phyloP scores from a whole-genome alignment of 2,888 invertebrate genomes.

The Hermaeophaga mercurialis region DNA sequence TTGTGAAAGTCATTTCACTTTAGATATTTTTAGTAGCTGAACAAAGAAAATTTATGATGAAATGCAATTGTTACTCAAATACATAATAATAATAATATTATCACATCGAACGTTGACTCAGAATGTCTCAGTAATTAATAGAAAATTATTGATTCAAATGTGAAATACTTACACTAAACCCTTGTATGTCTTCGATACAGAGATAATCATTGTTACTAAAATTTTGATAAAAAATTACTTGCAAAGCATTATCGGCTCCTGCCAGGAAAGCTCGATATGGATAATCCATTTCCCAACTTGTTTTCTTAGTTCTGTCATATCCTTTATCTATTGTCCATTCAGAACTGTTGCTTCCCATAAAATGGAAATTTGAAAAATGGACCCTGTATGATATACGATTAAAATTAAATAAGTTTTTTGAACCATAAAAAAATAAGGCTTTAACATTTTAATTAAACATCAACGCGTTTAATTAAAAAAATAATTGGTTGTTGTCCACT shows the following conservation, averaged over 20 bases:
- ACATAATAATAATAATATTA: too few species aligned
- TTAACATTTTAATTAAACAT: too few species aligned
- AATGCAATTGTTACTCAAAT: too few species aligned
- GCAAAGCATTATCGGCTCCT: slow-evolving; percentile 59
- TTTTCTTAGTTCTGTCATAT: slow-evolving; percentile 55
- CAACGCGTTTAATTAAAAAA: too few species aligned
- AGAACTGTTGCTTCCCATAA: slow-evolving; percentile 18
- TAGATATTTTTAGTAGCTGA: too few species aligned
- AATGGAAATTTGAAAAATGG: slow-evolving; percentile 35
- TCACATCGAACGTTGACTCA: too few species aligned
- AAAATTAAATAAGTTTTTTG: too few species aligned
- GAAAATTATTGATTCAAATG: too few species aligned
- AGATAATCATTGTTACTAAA: slow-evolving; percentile 38
- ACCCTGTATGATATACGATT: slow-evolving; percentile 34
- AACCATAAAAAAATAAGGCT: too few species aligned
- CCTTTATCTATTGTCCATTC: slow-evolving; percentile 68
- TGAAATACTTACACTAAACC: slow-evolving; percentile 38
- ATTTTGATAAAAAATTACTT: slow-evolving; percentile 34
- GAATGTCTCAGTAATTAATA: neutral
- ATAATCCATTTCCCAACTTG: slow-evolving; percentile 49
- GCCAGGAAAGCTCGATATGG: slow-evolving; percentile 68
- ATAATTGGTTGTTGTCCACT: too few species aligned
- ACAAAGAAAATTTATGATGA: too few species aligned
- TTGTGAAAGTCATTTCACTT: too few species aligned
- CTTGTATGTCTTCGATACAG: slow-evolving; percentile 40